Percentiles rank a stretch among this genome's conserved stretches.
phyloP scores from a whole-genome alignment of 2,113 vertebrate genomes.

The Corydoras maculifer region DNA sequence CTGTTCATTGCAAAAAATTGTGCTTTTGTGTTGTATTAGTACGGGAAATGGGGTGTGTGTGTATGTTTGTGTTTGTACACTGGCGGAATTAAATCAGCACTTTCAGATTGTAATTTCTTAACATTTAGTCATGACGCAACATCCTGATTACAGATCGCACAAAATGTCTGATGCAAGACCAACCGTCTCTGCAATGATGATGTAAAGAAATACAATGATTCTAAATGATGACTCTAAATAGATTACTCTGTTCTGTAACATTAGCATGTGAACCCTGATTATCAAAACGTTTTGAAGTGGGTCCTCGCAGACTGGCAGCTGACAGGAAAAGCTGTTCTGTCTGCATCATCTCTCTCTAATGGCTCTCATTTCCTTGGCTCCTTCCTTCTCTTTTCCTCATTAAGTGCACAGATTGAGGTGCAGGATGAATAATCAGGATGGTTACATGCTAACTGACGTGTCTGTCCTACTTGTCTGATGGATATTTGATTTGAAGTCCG shows the following conservation, averaged over 20 bases:
- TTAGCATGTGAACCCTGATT: background rate
- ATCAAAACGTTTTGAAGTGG: background rate
- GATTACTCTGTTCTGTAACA: background rate
- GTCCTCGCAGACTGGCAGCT: constrained; percentile 34
- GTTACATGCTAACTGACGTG: background rate
- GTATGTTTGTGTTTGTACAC: too few relatives aligned
- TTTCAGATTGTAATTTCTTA: too few relatives aligned
- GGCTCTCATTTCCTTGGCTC: constrained; percentile 58
- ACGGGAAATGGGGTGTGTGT: too few relatives aligned
- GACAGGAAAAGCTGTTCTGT: constrained; percentile 44
- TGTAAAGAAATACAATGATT: too few relatives aligned
- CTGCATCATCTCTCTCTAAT: constrained; percentile 49
- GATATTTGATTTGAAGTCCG: constrained; percentile 5
- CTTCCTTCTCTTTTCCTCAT: constrained; percentile 43
- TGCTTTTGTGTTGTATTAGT: too few relatives aligned
- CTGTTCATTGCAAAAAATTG: too few relatives aligned
- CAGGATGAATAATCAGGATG: background rate
- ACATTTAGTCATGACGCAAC: too few relatives aligned
- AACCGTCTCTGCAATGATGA: too few relatives aligned
- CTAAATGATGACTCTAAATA: too few relatives aligned
- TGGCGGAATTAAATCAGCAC: too few relatives aligned
- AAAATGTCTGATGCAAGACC: too few relatives aligned
- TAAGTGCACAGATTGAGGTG: constrained; percentile 11
- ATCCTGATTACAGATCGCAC: too few relatives aligned
- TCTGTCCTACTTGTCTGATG: background rate